A percentile compares a stretch with the other conserved stretches of the same genome.
Conservation (phyloP, 2,113 vertebrate genomes). For the Protobothrops mucrosquamatus region DNA sequence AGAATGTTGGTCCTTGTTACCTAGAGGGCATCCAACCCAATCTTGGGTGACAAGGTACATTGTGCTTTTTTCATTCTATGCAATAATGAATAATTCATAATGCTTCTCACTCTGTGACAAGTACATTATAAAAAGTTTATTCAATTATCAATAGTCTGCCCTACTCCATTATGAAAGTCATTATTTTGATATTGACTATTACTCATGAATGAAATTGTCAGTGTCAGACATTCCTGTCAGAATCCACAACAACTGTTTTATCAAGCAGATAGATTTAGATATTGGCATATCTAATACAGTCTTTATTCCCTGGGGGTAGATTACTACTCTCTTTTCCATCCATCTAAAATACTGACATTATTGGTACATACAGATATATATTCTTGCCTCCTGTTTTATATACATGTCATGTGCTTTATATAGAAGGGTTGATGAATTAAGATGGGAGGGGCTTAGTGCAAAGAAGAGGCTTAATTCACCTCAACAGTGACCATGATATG, state of each 20-base stretch:
- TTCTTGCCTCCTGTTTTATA: conserved; percentile 24
- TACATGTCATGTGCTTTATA: conserved; percentile 9
- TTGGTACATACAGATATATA: background rate
- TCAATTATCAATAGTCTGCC: conserved; percentile 69
- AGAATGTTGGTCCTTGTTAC: background rate
- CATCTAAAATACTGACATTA: conserved; percentile 35
- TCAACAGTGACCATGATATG: conserved; percentile 56
- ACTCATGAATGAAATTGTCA: conserved; percentile 65
- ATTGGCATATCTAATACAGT: conserved; percentile 53
- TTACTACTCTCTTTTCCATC: conserved; percentile 32
- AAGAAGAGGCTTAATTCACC: conserved; percentile 49
- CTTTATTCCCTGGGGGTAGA: conserved; percentile 46
- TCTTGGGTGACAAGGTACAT: conserved; percentile 27
- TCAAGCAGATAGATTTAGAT: conserved; percentile 54
- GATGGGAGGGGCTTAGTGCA: conserved; percentile 7
- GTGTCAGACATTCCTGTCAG: conserved; percentile 56
- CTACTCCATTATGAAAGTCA: conserved; percentile 66
- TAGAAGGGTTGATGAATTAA: conserved; percentile 28
- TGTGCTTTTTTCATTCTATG: conserved; percentile 53
- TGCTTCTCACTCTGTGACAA: conserved; percentile 58
- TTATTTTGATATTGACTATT: conserved; percentile 68
- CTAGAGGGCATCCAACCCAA: background rate
- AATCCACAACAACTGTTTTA: conserved; percentile 58
- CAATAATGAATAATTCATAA: conserved; percentile 67
- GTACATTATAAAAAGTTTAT: conserved; percentile 72